A percentile compares a stretch with the other conserved stretches of the same genome.
phyloP scores from a whole-genome alignment of 1,140 invertebrate species.

The Euwallacea fornicatus region DNA sequence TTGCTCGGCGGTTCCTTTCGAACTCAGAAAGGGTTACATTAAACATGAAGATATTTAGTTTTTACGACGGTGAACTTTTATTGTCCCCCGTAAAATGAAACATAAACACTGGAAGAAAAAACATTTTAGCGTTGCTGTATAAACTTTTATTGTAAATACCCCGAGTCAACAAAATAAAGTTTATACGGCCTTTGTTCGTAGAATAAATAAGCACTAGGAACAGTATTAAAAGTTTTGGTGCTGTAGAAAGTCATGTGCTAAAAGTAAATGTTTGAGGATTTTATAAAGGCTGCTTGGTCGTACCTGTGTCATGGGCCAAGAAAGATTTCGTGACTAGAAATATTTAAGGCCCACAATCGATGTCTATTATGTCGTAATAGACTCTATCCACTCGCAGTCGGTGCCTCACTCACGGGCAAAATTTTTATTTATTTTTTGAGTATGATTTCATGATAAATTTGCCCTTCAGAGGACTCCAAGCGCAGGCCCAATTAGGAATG shows the following conservation, averaged over 20 bases:
- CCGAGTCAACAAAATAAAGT: conserved; percentile 28
- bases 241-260: conserved; percentile 25
- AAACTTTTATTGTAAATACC: conserved; percentile 32
- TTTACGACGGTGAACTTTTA: conserved; percentile 28
- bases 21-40: background rate
- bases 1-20: background rate
- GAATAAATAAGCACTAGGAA: conserved; percentile 32
- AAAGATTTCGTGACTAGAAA: conserved; percentile 12
- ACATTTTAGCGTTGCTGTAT: conserved; percentile 29
- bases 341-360: background rate
- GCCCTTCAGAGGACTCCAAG: too few relatives aligned
- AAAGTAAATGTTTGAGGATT: conserved; percentile 31
- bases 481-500: too few relatives aligned
- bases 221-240: conserved; percentile 9
- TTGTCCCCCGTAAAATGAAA: conserved; percentile 19
- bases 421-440: too few relatives aligned
- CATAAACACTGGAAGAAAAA: conserved; percentile 25
- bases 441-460: too few relatives aligned
- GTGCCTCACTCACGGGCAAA: too few relatives aligned
- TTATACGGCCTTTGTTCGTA: conserved; percentile 22
- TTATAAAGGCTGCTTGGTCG: conserved; percentile 9
- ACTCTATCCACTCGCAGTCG: too few relatives aligned
- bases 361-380: too few relatives aligned
- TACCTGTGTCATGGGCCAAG: conserved; percentile 10
- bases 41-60: conserved; percentile 13